Percentiles rank a stretch among this genome's conserved stretches.
phyloP scores from a whole-genome alignment of 2,113 vertebrate species.

The Antechinus stuartii region DNA sequence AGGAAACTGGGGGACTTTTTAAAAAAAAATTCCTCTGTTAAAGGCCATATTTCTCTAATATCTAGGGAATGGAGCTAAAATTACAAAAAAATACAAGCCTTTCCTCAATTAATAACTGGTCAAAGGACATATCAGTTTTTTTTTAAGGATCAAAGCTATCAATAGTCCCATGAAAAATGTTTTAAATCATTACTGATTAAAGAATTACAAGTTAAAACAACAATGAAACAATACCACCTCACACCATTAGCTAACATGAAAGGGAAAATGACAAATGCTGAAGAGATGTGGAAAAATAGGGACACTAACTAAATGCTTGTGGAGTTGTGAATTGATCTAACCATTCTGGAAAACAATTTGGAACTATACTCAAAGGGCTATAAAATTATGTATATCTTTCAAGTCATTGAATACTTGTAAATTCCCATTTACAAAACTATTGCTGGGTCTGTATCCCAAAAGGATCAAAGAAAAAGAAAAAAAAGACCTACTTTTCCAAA shows the following conservation, averaged over 20 bases:
- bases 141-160: too few species aligned
- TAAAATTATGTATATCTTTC: neutral
- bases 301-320: neutral
- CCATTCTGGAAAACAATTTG: neutral
- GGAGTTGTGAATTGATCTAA: neutral
- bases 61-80: neutral
- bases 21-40: neutral
- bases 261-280: neutral
- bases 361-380: neutral
- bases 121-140: too few species aligned
- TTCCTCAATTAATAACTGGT: neutral
- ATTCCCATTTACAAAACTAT: neutral
- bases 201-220: too few species aligned
- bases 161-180: too few species aligned
- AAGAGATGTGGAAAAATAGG: neutral
- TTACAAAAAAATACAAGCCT: neutral
- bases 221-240: too few species aligned
- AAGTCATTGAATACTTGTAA: neutral
- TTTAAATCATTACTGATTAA: too few species aligned
- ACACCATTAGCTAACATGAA: too few species aligned
- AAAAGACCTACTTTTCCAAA: neutral
- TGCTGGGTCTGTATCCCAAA: neutral
- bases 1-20: neutral
- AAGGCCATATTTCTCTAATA: neutral
- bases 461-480: neutral